Percentiles rank a stretch among this genome's conserved stretches.
phyloP scores from a whole-genome alignment of 2,888 invertebrate species.

The Eupithecia pulchellata region DNA sequence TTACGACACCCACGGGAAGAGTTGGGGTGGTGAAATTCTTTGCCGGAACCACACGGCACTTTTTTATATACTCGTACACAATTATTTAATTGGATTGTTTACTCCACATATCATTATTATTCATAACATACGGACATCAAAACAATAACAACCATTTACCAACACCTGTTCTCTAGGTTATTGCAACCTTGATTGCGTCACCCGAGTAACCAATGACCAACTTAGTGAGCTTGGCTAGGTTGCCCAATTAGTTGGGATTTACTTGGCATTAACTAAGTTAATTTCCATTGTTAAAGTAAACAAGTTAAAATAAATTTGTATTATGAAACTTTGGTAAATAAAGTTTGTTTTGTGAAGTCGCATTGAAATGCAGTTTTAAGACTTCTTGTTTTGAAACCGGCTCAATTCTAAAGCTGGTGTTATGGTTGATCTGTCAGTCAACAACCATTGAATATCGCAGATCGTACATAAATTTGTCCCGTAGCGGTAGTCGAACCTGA shows the following conservation, averaged over 20 bases:
- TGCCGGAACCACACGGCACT: no score
- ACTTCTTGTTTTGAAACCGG: background rate
- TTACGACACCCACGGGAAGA: no score
- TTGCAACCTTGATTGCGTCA: constrained; percentile 3
- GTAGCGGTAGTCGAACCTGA: no score
- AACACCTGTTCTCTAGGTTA: constrained; percentile 14
- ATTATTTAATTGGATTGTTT: no score
- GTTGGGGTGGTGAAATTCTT: no score
- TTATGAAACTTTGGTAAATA: background rate
- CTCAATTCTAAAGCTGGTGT: background rate
- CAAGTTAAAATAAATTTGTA: background rate
- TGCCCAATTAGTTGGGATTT: background rate
- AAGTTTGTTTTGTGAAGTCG: background rate
- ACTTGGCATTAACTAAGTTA: background rate
- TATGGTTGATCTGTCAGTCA: no score
- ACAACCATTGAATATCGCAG: no score
- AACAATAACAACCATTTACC: background rate
- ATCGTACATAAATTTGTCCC: no score
- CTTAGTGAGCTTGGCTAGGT: background rate
- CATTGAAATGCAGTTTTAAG: background rate
- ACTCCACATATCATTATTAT: no score
- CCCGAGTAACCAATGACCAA: background rate
- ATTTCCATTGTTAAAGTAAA: background rate
- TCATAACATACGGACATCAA: background rate
- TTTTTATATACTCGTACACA: no score